Percentiles rank a stretch among this genome's conserved stretches.
Evolutionary conservation across 2,888 invertebrate genomes (phyloP).

Genomic region (Maniola hyperantus): DNA sequence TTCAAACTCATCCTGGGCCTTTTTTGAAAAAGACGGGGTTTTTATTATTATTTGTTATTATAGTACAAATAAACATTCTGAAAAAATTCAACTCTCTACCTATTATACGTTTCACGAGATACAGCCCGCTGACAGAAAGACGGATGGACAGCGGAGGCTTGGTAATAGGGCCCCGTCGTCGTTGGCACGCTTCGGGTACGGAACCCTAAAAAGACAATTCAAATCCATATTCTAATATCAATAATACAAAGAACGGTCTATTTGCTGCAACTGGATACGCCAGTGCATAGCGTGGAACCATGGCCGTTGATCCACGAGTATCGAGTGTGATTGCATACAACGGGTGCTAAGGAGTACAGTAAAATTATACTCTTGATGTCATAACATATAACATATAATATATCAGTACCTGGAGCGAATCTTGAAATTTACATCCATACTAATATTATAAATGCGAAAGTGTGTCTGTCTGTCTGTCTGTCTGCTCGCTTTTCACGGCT

Average conservation of each 20-base stretch:
- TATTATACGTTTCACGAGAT: too few relatives aligned
- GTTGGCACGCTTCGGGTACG: too few relatives aligned
- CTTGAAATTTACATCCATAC: conserved; percentile 2
- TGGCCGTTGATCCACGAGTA: conserved; percentile 59
- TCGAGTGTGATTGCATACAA: conserved; percentile 54
- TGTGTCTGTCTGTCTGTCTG: too few relatives aligned
- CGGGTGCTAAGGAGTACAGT: conserved; percentile 28
- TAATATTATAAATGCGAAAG: background rate
- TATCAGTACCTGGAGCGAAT: conserved; percentile 12
- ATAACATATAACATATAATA: conserved; percentile 23
- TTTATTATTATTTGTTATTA: too few relatives aligned
- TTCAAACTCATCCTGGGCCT: too few relatives aligned
- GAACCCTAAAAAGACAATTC: background rate
- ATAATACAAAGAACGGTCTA: conserved; percentile 24
- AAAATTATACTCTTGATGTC: conserved; percentile 20
- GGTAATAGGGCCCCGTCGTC: too few relatives aligned
- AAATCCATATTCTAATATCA: conserved; percentile 20
- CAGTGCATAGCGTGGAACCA: conserved; percentile 40
- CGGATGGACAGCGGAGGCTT: too few relatives aligned
- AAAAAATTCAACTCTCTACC: too few relatives aligned
- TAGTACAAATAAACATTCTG: too few relatives aligned
- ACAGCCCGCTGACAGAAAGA: too few relatives aligned
- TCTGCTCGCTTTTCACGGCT: too few relatives aligned
- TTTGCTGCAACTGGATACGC: conserved; percentile 41
- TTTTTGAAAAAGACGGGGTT: too few relatives aligned